Percentiles rank a stretch among this genome's conserved stretches.
Conservation (phyloP, 2,797 vertebrate species). For the Xiphorhynchus erythropygius region DNA sequence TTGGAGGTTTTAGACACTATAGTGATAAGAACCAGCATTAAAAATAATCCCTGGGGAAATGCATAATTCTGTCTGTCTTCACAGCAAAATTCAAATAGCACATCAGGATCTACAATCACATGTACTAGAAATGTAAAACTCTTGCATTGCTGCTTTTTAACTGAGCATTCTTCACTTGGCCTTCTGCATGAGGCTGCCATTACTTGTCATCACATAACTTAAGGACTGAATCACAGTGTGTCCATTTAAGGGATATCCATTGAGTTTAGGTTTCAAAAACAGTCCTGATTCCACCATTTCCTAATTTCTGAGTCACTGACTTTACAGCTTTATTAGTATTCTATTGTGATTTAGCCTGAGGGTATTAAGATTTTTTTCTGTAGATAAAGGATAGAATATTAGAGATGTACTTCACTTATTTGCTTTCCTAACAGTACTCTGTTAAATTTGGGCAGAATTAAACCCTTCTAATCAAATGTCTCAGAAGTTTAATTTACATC, state of each 20-base stretch:
- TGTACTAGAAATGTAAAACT: not conserved
- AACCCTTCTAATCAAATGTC: not conserved
- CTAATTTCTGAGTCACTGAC: not conserved
- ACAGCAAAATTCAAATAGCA: not conserved
- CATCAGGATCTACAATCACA: not conserved
- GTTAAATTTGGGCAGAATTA: not conserved
- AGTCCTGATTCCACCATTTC: not conserved
- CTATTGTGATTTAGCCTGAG: not conserved
- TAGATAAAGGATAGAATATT: not conserved
- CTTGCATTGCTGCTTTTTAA: not conserved
- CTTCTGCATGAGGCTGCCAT: not conserved
- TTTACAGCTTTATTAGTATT: not conserved
- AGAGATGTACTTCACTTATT: not conserved
- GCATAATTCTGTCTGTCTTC: not conserved
- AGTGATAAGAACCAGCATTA: not conserved
- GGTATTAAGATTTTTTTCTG: not conserved
- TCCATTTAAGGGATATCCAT: not conserved
- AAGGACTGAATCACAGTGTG: not conserved
- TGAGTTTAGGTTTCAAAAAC: not conserved
- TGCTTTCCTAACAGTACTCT: not conserved
- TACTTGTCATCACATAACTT: not conserved
- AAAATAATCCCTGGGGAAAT: not conserved
- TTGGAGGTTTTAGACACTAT: not conserved
- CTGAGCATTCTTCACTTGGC: not conserved
- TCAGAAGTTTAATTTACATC: not conserved